Percentiles rank a stretch among this genome's conserved stretches.
phyloP scores from a whole-genome alignment of 2,113 vertebrate species.

The Fregetta grallaria region DNA sequence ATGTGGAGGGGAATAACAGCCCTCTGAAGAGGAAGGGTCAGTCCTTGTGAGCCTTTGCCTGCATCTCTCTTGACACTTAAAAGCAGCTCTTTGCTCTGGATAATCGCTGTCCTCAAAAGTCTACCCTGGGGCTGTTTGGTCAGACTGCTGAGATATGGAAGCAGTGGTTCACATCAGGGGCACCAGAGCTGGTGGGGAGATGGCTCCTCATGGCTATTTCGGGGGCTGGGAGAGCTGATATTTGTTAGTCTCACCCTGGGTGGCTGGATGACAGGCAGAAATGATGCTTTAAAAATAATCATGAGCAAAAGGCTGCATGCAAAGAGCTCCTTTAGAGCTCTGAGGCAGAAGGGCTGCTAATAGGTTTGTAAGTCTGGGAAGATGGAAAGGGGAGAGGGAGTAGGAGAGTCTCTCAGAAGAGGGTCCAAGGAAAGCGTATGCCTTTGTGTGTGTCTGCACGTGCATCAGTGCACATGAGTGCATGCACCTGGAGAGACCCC shows the following conservation, averaged over 20 bases:
- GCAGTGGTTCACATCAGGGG: neutral
- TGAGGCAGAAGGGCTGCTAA: neutral
- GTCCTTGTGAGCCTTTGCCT: neutral
- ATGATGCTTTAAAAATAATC: neutral
- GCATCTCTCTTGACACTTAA: neutral
- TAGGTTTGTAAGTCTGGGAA: neutral
- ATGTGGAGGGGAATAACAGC: neutral
- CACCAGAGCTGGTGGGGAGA: neutral
- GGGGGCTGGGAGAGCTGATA: neutral
- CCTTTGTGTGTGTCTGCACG: neutral
- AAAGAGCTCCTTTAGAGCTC: neutral
- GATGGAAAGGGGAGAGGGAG: neutral
- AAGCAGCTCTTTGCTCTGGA: neutral
- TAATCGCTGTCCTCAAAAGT: neutral
- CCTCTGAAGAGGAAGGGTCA: neutral
- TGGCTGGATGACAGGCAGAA: neutral
- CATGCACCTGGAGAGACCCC: neutral
- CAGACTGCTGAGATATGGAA: neutral
- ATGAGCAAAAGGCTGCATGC: neutral
- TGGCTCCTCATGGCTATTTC: neutral
- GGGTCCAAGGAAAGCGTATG: neutral
- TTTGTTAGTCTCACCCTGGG: neutral
- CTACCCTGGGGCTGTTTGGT: neutral
- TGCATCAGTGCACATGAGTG: neutral
- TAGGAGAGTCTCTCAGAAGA: neutral